Base-by-base conservation (phyloP, 2,888 invertebrate species). In the Tolmerus cingulatus region DNA sequence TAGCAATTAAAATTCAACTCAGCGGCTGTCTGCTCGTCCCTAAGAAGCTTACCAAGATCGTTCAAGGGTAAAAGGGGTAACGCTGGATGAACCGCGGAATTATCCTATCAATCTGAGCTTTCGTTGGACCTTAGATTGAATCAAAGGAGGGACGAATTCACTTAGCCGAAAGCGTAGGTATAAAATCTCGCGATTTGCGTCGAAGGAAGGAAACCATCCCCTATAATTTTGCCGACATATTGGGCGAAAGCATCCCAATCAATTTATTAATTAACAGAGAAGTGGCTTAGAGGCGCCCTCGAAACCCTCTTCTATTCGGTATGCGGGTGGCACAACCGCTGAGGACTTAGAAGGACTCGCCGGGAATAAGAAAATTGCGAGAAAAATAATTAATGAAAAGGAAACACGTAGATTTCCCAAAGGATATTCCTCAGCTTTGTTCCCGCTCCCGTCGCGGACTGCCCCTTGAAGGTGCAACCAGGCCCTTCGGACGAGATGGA, bases 191-290 rank as follows among this genome's bases (percentile, higher is more conserved):
- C 43, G 43, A 46, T 46, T 46, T 46, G 43, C 14, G 43, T 46
- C 43, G 43, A 46, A 14, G 43, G 43, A 16, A 4, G 14, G 12
- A 46, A 16, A 16, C 5, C 57, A 34, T 9, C 0, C 85, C 40
- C 37, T n/a, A n/a, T n/a, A n/a, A n/a, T n/a, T n/a, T n/a, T n/a
- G 30, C 4, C 66, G 66, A 74, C 30, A 43, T 85, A 74, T 85
- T 74, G 40, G 85, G 37, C 79, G 23, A 37, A 74, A 82, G 87
- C 30, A 87, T 86, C 86, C 86, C 86, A 88, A 88, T 88, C 87
- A 88, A 88, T 87, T 88, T 88, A 88, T 88, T 88, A 88, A 88
- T 88, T 88, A 88, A 88, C 82, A 43, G 74, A 43, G 23, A 85
- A 85, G 85, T 85, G 74, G 74, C 74, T 74, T 9, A 16, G 43